Percentiles rank a stretch among this genome's conserved stretches.
Conservation (phyloP, 2,797 vertebrate species). For the Chelmon rostratus region DNA sequence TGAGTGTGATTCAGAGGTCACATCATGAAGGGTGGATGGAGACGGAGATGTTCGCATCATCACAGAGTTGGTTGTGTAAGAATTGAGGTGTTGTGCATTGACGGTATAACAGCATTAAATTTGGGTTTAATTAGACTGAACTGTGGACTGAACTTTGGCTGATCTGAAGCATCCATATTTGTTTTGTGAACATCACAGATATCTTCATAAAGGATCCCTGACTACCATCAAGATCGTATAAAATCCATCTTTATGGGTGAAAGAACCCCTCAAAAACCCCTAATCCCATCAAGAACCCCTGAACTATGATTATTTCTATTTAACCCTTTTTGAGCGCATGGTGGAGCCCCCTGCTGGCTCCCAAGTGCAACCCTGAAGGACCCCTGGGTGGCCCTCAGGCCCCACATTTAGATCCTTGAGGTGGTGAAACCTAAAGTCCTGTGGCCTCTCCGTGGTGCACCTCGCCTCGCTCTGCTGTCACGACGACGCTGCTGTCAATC, state of each 20-base stretch:
- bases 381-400: constrained; percentile 61
- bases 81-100: neutral
- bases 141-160: neutral
- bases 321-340: neutral
- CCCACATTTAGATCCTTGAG: constrained; percentile 59
- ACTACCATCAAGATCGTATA: neutral
- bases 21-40: too few species aligned
- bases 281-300: neutral
- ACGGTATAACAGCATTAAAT: neutral
- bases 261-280: too few species aligned
- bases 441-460: constrained; percentile 43
- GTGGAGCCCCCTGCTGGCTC: constrained; percentile 1
- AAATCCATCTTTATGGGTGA: neutral
- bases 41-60: too few species aligned
- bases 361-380: neutral
- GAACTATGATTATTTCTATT: neutral
- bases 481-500: constrained; percentile 68
- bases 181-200: neutral
- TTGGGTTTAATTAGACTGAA: neutral
- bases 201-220: neutral
- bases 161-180: neutral
- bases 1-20: too few species aligned
- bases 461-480: constrained; percentile 66
- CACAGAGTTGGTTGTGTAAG: too few species aligned
- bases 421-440: constrained; percentile 77